phyloP scores from a whole-genome alignment of 2,113 vertebrate genomes.

The Rostratula benghalensis region DNA sequence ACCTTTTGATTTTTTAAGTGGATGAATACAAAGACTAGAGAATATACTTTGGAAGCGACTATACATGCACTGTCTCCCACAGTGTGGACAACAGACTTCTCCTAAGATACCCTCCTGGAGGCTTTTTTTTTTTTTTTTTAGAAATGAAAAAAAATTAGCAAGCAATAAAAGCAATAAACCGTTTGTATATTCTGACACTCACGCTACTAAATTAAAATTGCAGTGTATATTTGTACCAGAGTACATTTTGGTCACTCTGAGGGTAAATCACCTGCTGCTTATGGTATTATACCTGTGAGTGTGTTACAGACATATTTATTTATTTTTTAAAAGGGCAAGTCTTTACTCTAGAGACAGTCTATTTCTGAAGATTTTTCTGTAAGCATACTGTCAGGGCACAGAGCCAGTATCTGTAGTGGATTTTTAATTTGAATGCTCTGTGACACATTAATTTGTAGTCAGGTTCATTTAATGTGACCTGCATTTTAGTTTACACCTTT shows the following conservation, averaged over 20 bases:
- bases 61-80: neutral
- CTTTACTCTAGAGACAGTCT: neutral
- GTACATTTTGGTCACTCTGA: neutral
- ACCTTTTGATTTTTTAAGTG: neutral
- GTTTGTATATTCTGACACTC: neutral
- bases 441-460: neutral
- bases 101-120: neutral
- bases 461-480: neutral
- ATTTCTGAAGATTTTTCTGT: neutral
- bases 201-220: neutral
- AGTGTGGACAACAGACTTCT: neutral
- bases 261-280: neutral
- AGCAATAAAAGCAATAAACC: neutral
- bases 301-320: neutral
- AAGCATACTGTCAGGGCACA: accelerated
- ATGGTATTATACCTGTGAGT: neutral
- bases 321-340: neutral
- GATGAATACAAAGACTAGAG: neutral
- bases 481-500: constrained; percentile 1
- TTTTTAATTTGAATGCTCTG: neutral
- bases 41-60: neutral
- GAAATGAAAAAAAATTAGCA: neutral
- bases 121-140: neutral
- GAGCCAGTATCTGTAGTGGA: neutral
- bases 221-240: neutral